A percentile compares a stretch with the other conserved stretches of the same genome.
These are phyloP conservation scores for Rhinella marina DNA, from an alignment of 2,797 vertebrate genomes.

Conservation along the genomic window DNA sequence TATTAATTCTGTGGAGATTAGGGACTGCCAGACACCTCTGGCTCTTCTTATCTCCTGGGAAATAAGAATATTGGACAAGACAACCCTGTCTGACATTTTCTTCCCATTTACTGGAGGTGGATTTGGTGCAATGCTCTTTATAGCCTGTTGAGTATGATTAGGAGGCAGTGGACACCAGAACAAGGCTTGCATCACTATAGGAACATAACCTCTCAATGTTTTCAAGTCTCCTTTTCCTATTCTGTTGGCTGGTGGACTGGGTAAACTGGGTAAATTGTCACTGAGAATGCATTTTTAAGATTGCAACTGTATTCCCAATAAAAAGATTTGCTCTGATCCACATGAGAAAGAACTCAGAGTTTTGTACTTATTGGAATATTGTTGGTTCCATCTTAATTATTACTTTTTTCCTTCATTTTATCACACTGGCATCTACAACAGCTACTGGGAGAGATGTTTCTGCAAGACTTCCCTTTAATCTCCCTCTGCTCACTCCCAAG, in stretches of 20 bases:
- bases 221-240: too few relatives aligned
- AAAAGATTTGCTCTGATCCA: not conserved
- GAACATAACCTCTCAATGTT: too few relatives aligned
- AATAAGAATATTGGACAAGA: not conserved
- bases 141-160: too few relatives aligned
- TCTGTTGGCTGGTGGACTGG: too few relatives aligned
- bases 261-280: too few relatives aligned
- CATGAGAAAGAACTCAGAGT: not conserved
- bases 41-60: not conserved
- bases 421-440: not conserved
- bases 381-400: not conserved
- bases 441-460: not conserved
- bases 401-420: not conserved
- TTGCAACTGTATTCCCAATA: too few relatives aligned
- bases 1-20: not conserved
- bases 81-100: not conserved
- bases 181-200: too few relatives aligned
- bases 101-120: not conserved
- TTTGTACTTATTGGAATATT: not conserved
- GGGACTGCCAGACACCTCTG: not conserved
- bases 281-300: too few relatives aligned
- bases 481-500: not conserved
- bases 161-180: too few relatives aligned
- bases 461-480: constrained; percentile 14
- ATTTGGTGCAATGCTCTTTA: not conserved